phyloP scores from a whole-genome alignment of 1,140 invertebrate genomes.

The Aleiodes sp. region DNA sequence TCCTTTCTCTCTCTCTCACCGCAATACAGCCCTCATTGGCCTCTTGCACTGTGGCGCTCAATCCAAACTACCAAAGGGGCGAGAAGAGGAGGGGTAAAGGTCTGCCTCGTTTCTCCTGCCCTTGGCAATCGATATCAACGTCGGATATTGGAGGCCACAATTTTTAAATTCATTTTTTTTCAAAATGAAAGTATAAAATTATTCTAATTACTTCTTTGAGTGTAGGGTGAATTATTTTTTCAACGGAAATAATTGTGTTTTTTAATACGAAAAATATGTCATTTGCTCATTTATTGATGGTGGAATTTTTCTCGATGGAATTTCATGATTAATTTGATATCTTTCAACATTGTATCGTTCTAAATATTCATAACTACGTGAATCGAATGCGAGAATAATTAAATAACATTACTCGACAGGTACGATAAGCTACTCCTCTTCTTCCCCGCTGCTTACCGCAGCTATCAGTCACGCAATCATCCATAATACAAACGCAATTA shows the following conservation, averaged over 20 bases:
- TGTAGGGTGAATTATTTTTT: neutral
- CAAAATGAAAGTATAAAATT: neutral
- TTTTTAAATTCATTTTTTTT: conserved; percentile 23
- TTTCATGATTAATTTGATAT: too few relatives aligned
- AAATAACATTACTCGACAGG: neutral
- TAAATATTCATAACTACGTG: too few relatives aligned
- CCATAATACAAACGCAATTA: neutral
- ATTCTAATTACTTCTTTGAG: neutral
- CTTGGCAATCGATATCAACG: conserved; percentile 59
- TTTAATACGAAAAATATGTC: too few relatives aligned
- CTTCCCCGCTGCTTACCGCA: too few relatives aligned
- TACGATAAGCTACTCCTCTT: neutral
- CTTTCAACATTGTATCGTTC: too few relatives aligned
- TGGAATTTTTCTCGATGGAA: too few relatives aligned
- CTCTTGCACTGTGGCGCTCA: conserved; percentile 27
- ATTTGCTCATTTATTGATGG: too few relatives aligned
- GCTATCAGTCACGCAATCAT: neutral
- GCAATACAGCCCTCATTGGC: conserved; percentile 33
- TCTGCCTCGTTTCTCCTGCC: conserved; percentile 44
- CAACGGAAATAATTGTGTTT: neutral
- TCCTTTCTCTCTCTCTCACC: conserved; percentile 22
- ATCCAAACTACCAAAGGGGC: too few relatives aligned
- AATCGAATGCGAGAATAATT: neutral
- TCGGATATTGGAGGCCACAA: conserved; percentile 38
- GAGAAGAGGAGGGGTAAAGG: conserved; percentile 23